phyloP scores from a whole-genome alignment of 2,888 invertebrate genomes.

The Drosophila limbata region DNA sequence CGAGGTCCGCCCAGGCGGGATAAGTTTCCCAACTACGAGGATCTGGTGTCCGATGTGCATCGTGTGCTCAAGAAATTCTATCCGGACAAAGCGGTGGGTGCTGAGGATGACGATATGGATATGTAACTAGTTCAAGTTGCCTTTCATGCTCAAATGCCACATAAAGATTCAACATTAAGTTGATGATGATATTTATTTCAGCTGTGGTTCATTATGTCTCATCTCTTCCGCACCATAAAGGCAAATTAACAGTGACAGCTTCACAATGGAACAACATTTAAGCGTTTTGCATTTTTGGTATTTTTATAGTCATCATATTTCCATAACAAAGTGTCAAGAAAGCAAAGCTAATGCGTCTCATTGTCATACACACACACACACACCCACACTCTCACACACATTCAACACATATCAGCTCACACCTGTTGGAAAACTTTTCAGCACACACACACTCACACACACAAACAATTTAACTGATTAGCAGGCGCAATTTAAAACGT shows the following conservation, averaged over 20 bases:
- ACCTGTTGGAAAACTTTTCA: constrained; percentile 38
- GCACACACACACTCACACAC: constrained; percentile 3
- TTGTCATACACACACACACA: constrained; percentile 31
- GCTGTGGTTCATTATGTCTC: background rate
- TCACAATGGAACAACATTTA: constrained; percentile 47
- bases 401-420: constrained; percentile 19
- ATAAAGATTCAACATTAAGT: too few relatives aligned
- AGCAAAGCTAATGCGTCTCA: constrained; percentile 46
- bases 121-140: constrained; percentile 2
- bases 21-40: constrained; percentile 79
- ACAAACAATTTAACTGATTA: constrained; percentile 39
- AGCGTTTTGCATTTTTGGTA: constrained; percentile 17
- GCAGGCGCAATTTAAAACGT: constrained; percentile 23
- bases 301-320: constrained; percentile 39
- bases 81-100: constrained; percentile 60
- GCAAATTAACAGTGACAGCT: constrained; percentile 2
- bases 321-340: constrained; percentile 48
- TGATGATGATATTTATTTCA: too few relatives aligned
- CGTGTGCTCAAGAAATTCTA: constrained; percentile 81
- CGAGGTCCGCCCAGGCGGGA: constrained; percentile 83
- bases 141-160: too few relatives aligned
- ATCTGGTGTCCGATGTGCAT: constrained; percentile 73
- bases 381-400: background rate
- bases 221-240: background rate
- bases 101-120: constrained; percentile 50